These are phyloP conservation scores for Drosophila mauritiana DNA, from an alignment of 1,140 invertebrate genomes.

Conservation along the genomic window DNA sequence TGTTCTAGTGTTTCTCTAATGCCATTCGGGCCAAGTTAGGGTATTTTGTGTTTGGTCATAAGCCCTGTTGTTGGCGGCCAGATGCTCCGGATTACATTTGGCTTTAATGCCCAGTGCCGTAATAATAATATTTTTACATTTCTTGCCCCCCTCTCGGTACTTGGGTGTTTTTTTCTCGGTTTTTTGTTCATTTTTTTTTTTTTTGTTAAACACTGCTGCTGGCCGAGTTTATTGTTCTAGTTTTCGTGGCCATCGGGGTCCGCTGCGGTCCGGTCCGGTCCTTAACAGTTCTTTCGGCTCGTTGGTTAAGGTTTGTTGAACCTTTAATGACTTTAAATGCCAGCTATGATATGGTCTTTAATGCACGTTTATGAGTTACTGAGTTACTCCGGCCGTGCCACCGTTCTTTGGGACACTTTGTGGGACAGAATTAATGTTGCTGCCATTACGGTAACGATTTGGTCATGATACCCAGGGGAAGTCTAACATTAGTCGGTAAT, in stretches of 20 bases:
- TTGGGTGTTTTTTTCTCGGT: background rate
- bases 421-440: conserved; percentile 48
- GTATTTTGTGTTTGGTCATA: conserved; percentile 59
- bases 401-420: conserved; percentile 48
- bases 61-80: conserved; percentile 13
- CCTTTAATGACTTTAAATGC: conserved; percentile 72
- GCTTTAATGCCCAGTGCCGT: conserved; percentile 71
- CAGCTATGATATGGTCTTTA: conserved; percentile 59
- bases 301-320: conserved; percentile 66
- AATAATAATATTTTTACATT: conserved; percentile 71
- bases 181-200: conserved; percentile 7
- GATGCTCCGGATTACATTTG: conserved; percentile 35
- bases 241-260: conserved; percentile 39
- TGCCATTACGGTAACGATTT: conserved; percentile 49
- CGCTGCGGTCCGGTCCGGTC: conserved; percentile 9
- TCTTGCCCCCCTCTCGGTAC: conserved; percentile 31
- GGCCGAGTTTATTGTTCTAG: conserved; percentile 78
- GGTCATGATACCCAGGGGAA: conserved; percentile 42
- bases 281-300: conserved; percentile 64
- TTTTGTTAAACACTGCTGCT: conserved; percentile 25
- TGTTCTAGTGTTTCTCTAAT: conserved; percentile 70
- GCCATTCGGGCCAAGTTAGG: conserved; percentile 20
- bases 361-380: conserved; percentile 58
- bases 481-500: conserved; percentile 37
- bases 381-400: conserved; percentile 19